Evolutionary conservation across 2,113 vertebrate species (phyloP).

Genomic region (Rhinolophus sinicus): DNA sequence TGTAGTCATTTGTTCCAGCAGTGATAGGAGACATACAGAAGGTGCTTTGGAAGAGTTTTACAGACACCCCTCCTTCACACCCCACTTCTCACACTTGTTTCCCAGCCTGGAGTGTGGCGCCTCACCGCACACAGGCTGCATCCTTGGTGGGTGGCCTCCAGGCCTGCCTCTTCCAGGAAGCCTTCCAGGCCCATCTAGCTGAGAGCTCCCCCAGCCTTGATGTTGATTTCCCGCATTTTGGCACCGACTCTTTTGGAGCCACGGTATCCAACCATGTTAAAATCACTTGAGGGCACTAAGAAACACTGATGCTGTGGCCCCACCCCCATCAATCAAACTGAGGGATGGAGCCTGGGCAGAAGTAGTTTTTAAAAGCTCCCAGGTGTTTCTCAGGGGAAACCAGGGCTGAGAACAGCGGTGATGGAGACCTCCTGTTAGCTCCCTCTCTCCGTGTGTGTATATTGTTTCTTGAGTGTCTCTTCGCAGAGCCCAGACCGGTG

Average conservation of each 20-base stretch:
- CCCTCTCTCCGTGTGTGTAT: too few relatives aligned
- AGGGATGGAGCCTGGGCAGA: background rate
- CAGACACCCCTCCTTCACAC: background rate
- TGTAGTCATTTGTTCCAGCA: accelerated
- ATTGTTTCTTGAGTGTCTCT: background rate
- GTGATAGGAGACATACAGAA: too few relatives aligned
- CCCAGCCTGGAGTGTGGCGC: background rate
- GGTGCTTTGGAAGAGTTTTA: background rate
- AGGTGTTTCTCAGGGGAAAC: background rate
- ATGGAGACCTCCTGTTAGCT: background rate
- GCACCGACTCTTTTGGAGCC: background rate
- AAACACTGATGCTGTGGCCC: background rate
- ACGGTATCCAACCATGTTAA: background rate
- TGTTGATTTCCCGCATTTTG: background rate
- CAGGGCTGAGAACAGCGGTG: background rate
- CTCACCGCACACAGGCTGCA: background rate
- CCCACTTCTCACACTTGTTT: background rate
- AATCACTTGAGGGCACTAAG: background rate
- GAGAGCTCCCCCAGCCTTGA: background rate
- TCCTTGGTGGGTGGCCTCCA: background rate
- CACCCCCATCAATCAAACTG: background rate
- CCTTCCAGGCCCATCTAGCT: background rate
- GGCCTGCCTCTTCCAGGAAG: background rate
- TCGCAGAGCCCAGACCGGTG: background rate
- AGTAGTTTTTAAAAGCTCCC: background rate